phyloP scores from a whole-genome alignment of 2,888 invertebrate genomes.

The Camponotus fellah region DNA sequence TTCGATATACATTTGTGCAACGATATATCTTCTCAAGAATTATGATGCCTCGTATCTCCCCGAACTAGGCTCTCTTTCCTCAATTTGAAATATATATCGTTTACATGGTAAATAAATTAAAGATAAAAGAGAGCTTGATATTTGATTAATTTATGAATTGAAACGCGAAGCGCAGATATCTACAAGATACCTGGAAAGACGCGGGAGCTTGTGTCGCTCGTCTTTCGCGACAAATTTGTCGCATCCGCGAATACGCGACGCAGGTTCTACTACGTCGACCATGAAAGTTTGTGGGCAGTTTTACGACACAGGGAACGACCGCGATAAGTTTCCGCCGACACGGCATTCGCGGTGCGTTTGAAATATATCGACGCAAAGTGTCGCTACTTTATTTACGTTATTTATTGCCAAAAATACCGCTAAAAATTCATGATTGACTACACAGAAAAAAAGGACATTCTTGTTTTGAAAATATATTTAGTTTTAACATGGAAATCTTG shows the following conservation, averaged over 20 bases:
- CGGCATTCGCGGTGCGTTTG: background rate
- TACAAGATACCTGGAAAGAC: background rate
- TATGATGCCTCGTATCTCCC: slow-evolving; percentile 16
- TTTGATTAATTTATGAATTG: background rate
- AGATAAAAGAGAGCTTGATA: background rate
- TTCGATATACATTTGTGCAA: slow-evolving; percentile 56
- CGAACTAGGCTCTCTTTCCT: slow-evolving; percentile 45
- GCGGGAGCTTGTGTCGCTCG: background rate
- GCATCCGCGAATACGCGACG: background rate
- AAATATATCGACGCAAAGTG: background rate
- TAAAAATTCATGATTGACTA: background rate
- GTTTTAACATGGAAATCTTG: too few relatives aligned
- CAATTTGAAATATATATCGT: background rate
- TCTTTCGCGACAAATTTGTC: slow-evolving; percentile 4
- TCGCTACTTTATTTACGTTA: background rate
- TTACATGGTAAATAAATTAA: slow-evolving; percentile 5
- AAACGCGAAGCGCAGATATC: background rate
- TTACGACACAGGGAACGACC: slow-evolving; percentile 45
- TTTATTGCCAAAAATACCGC: background rate
- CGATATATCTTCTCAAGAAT: slow-evolving; percentile 49
- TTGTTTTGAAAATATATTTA: too few relatives aligned
- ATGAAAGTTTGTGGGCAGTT: slow-evolving; percentile 52
- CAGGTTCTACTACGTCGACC: background rate
- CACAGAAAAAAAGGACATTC: too few relatives aligned
- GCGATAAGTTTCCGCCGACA: slow-evolving; percentile 38